Conservation (phyloP, 2,888 invertebrate species). For the Aradus depressus region DNA sequence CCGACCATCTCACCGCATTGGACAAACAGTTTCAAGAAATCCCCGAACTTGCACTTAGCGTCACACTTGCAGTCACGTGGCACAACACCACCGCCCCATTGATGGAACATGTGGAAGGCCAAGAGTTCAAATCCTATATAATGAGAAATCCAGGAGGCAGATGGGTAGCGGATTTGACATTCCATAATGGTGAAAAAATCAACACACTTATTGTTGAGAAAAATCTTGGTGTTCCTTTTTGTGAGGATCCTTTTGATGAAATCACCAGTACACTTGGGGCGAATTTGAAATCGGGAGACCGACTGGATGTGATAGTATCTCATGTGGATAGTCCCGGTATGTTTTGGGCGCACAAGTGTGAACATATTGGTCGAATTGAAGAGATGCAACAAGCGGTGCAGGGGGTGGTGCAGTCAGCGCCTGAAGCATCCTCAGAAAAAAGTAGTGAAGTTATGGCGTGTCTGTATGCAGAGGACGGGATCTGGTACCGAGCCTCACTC, state of each 20-base stretch:
- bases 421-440: slow-evolving; percentile 2
- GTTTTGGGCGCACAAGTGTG: slow-evolving; percentile 58
- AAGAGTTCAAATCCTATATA: slow-evolving; percentile 45
- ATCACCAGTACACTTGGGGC: slow-evolving; percentile 31
- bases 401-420: slow-evolving; percentile 35
- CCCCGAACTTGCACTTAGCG: slow-evolving; percentile 35
- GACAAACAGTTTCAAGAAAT: slow-evolving; percentile 34
- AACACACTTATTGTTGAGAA: slow-evolving; percentile 44
- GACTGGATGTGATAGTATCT: slow-evolving; percentile 46
- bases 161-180: slow-evolving; percentile 52
- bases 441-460: not conserved
- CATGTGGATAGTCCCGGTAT: slow-evolving; percentile 61
- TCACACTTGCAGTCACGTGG: slow-evolving; percentile 34
- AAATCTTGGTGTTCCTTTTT: slow-evolving; percentile 36
- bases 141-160: slow-evolving; percentile 41
- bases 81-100: slow-evolving; percentile 35
- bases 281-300: slow-evolving; percentile 5
- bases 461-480: slow-evolving; percentile 25
- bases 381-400: slow-evolving; percentile 55
- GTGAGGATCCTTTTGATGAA: slow-evolving; percentile 14
- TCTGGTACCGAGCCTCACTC: slow-evolving; percentile 30
- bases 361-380: slow-evolving; percentile 46
- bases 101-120: slow-evolving; percentile 41
- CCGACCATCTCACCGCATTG: slow-evolving; percentile 34
- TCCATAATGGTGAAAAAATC: slow-evolving; percentile 50